Evolutionary conservation across 2,888 invertebrate species (phyloP), one percentile per base, ranked within the genome.

Genomic region (Cryptus viduatorius): DNA sequence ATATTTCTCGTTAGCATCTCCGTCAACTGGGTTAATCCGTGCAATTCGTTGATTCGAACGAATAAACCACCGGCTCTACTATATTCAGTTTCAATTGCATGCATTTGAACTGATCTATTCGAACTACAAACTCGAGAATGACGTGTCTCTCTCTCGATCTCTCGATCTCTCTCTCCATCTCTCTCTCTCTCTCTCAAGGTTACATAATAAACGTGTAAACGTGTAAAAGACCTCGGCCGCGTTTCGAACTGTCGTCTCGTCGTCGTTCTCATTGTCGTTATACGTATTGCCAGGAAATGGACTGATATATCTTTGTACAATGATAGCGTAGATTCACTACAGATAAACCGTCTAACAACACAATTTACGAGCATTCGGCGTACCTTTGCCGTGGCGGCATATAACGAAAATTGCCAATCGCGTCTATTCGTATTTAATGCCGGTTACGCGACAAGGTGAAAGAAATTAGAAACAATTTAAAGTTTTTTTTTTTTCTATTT

Each of bases 151-250:
- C 3, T 56, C 19, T 12, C n/a, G 19, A 19, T 59, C 29, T 59
- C 24, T 31, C 59, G 29, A 10, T 24, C 2, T 56, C 56, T 12
- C 16, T 59, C 59, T 59, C 24, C 7, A 14, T 59, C 59, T 31
- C 14, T 59, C 29, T 59, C 29, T 68, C 10, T 68, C n/a, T 48
- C 8, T 48, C 29, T n/a, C 19, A 68, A 48, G 19, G 24, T 56
- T 31, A 48, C 16, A 50, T 48, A 61, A 53, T 71, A 79, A 79
- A 44, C 64, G 14, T 59, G 76, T 76, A 79, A 83, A 71, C 64
- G 37, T 61, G 53, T 69, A 59, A 68, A 48, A 83, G 82, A 79
- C 83, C 79, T 83, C 83, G 83, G 73, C 79, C 79, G 75, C 83
- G 59, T 83, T 83, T 75, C 56, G 37, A 72, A 79, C 67, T 19